Percentiles rank a stretch among this genome's conserved stretches.
These are phyloP conservation scores for Auanema sp. DNA, from an alignment of 2,888 invertebrate genomes.

Conservation along the genomic window DNA sequence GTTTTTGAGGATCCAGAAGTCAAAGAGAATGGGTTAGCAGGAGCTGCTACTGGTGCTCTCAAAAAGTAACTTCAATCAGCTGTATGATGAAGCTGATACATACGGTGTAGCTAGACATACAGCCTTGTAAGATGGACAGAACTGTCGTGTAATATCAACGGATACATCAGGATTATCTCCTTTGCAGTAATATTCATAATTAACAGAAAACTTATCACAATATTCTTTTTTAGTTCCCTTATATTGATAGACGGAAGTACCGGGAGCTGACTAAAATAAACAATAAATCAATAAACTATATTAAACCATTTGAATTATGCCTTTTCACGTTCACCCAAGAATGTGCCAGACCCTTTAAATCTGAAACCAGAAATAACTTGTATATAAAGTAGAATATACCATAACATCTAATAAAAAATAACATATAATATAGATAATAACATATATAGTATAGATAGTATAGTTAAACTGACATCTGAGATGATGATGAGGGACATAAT, in stretches of 20 bases:
- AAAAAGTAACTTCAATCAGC: too few relatives aligned
- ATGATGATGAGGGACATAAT: neutral
- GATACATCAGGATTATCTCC: slow-evolving; percentile 8
- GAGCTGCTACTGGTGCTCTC: neutral
- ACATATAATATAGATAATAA: neutral
- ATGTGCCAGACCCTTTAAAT: slow-evolving; percentile 37
- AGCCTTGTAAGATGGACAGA: slow-evolving; percentile 38
- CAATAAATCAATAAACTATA: neutral
- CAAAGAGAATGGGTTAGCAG: too few relatives aligned
- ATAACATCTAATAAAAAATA: neutral
- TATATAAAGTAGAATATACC: neutral
- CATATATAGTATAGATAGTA: neutral
- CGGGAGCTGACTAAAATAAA: slow-evolving; percentile 8
- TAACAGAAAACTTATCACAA: slow-evolving; percentile 42
- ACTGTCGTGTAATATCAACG: slow-evolving; percentile 33
- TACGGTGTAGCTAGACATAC: slow-evolving; percentile 15
- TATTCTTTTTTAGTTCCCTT: slow-evolving; percentile 39
- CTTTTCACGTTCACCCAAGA: slow-evolving; percentile 24
- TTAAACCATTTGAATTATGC: too few relatives aligned
- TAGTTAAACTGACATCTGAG: neutral
- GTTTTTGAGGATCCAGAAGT: neutral
- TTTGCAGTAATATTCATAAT: slow-evolving; percentile 45
- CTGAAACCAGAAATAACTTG: slow-evolving; percentile 23
- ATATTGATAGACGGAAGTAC: slow-evolving; percentile 26
- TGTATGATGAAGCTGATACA: slow-evolving; percentile 3